Percentiles rank a stretch among this genome's conserved stretches.
Conservation (phyloP, 2,888 invertebrate species). For the Cordilura impudica region DNA sequence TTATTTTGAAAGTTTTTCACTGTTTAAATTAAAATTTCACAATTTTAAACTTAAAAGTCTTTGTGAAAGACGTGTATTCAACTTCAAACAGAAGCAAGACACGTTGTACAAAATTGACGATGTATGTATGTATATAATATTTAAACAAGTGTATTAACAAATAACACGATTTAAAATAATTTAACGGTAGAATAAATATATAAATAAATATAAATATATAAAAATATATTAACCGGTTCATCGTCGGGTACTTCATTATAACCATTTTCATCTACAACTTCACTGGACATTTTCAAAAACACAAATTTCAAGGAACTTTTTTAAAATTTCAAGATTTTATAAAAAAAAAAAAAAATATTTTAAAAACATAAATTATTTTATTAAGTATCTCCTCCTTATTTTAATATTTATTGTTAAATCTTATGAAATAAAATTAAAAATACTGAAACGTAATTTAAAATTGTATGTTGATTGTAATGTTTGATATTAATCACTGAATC, state of each 20-base stretch:
- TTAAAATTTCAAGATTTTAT: not conserved
- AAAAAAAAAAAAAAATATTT: not conserved
- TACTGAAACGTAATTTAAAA: slow-evolving; percentile 20
- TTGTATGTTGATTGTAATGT: slow-evolving; percentile 42
- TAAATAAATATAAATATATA: not conserved
- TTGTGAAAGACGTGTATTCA: not conserved
- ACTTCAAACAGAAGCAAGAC: slow-evolving; percentile 6
- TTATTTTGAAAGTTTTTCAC: slow-evolving; percentile 22
- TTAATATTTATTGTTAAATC: not conserved
- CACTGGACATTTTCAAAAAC: slow-evolving; percentile 36
- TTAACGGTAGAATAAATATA: not conserved
- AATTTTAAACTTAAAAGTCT: not conserved
- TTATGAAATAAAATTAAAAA: slow-evolving; percentile 9
- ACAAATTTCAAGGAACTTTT: not conserved
- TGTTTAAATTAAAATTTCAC: slow-evolving; percentile 21
- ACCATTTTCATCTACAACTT: slow-evolving; percentile 54
- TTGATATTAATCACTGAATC: slow-evolving; percentile 61
- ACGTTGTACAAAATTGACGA: slow-evolving; percentile 4
- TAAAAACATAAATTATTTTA: no score
- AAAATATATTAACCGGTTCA: slow-evolving; percentile 54
- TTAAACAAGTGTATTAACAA: slow-evolving; percentile 37
- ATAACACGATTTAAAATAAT: not conserved
- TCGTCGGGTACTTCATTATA: slow-evolving; percentile 58
- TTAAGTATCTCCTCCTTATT: no score
- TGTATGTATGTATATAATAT: slow-evolving; percentile 13